Evolutionary conservation across 2,113 vertebrate genomes (phyloP).

Genomic region (Vulpes ferrilata): DNA sequence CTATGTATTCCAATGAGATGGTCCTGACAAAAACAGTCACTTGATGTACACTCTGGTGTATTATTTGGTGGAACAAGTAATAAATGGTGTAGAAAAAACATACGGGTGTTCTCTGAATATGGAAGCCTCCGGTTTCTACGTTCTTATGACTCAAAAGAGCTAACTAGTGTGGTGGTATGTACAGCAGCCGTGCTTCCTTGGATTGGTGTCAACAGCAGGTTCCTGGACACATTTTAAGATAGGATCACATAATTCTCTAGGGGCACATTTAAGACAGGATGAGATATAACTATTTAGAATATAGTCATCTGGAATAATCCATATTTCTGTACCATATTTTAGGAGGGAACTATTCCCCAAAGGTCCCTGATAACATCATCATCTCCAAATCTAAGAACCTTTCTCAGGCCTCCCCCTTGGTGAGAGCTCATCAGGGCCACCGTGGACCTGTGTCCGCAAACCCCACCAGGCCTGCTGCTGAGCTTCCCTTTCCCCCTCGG

Average conservation of each 20-base stretch:
- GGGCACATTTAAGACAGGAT: background rate
- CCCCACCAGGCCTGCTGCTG: background rate
- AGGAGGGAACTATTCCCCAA: background rate
- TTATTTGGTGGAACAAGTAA: background rate
- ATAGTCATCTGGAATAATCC: background rate
- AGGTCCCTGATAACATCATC: background rate
- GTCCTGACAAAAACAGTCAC: background rate
- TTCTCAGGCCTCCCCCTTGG: background rate
- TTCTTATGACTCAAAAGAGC: background rate
- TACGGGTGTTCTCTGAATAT: background rate
- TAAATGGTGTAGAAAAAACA: background rate
- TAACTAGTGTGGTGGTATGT: background rate
- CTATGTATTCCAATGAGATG: background rate
- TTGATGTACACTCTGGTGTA: background rate
- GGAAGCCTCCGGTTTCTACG: background rate
- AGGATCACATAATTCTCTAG: background rate
- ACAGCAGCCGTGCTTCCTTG: background rate
- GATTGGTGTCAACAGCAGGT: background rate
- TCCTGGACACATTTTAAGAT: background rate
- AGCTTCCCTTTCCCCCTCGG: background rate
- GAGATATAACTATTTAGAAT: background rate
- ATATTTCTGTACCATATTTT: background rate
- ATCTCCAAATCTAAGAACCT: background rate
- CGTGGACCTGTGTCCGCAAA: too few relatives aligned
- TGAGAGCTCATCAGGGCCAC: background rate